Evolutionary conservation across 2,113 vertebrate genomes (phyloP), one percentile per base, ranked within the genome.

Genomic region (Kryptolebias marmoratus): DNA sequence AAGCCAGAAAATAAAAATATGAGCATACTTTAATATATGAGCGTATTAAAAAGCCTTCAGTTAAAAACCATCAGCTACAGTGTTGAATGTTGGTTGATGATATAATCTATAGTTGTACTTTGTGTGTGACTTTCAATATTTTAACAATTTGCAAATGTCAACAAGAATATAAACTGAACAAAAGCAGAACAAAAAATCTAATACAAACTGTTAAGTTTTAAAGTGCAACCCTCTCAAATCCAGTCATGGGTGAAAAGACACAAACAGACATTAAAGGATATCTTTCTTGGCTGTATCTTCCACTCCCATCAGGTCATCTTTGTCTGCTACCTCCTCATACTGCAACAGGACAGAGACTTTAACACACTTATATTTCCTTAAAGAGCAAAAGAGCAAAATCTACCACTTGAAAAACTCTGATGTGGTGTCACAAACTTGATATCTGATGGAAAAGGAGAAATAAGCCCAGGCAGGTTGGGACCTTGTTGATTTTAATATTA

Each of bases 301-400:
- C 1, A 97, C 95, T 0, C 96, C 96, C 96, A 97, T 97, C 54
- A 98, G 93, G 58, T 97, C 96, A 1, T 97, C 96, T 78, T 98
- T 98, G 75, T 98, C 96, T 1, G 96, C 96, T 0, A 98, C 96
- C 61, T 98, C 96, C 66, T 98, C 96, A 4, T 97, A 97, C 96
- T 98, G 79, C 9, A 44, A 9, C 58, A 56, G 5, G 77, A 5
- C 78, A 44, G 8, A 31, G n/a, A 69, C 22, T 22, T 22, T 22
- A 22, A 22, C 22, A 22, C 22, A 22, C 22, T 22, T 22, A 22
- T 22, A 22, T 22, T 22, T 22, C 22, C 22, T 22, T 22, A 22
- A 22, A 48, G n/a, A 5, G 11, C 4, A 16, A 47, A 45, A 13
- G 22, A 28, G 1, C 31, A 52, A 36, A 50, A 48, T 48, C 47